Evolutionary conservation across 2,888 invertebrate genomes (phyloP).

Genomic region (Drosophila yooni): DNA sequence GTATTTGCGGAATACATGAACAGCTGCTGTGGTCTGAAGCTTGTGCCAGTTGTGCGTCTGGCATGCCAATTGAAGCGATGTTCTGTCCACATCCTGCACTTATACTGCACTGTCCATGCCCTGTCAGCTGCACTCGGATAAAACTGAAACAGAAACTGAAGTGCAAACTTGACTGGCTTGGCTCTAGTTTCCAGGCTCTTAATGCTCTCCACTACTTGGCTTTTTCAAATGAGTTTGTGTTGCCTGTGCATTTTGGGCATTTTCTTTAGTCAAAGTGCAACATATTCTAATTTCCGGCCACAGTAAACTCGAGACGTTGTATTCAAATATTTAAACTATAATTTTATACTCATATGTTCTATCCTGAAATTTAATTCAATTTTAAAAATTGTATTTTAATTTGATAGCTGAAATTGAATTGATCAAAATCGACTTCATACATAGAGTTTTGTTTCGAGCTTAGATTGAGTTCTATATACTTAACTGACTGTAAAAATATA

Average conservation of each 20-base stretch:
- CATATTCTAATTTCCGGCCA: not conserved
- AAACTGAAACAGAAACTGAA: slow-evolving; percentile 65
- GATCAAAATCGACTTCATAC: not conserved
- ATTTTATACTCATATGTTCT: too few relatives aligned
- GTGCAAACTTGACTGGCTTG: slow-evolving; percentile 52
- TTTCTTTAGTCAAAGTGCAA: too few relatives aligned
- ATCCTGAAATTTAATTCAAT: too few relatives aligned
- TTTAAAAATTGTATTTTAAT: not conserved
- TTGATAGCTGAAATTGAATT: not conserved
- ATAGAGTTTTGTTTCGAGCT: not conserved
- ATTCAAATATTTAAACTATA: not conserved
- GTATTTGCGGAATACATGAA: slow-evolving; percentile 14
- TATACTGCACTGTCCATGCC: slow-evolving; percentile 50
- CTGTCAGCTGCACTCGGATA: slow-evolving; percentile 69
- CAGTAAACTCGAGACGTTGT: not conserved
- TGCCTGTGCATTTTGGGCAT: not conserved
- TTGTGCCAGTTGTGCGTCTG: slow-evolving; percentile 36
- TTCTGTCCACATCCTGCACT: slow-evolving; percentile 41
- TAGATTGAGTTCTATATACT: not conserved
- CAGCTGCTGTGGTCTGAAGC: slow-evolving; percentile 22
- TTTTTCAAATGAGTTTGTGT: slow-evolving; percentile 15
- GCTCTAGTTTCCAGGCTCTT: slow-evolving; percentile 13
- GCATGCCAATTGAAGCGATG: slow-evolving; percentile 57
- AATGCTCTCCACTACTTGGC: not conserved
- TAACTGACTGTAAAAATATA: not conserved